A percentile compares a stretch with the other conserved stretches of the same genome.
These are phyloP conservation scores for Gnathonemus longibarbis DNA, from an alignment of 2,113 vertebrate species.

Conservation along the genomic window DNA sequence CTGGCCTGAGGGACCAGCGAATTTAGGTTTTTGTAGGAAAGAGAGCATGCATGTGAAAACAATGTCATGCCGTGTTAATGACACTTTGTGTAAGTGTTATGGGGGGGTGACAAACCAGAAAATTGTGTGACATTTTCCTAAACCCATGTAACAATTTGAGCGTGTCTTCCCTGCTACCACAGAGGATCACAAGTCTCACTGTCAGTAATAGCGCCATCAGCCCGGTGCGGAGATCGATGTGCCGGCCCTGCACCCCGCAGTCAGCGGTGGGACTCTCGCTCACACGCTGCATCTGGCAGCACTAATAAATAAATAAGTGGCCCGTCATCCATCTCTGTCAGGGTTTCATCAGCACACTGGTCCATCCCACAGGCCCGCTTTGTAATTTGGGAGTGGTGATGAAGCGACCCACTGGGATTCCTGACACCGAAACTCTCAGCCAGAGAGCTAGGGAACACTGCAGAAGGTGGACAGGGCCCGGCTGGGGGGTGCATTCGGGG, in stretches of 20 bases:
- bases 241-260: no score
- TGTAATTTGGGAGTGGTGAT: conserved; percentile 17
- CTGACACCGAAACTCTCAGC: conserved; percentile 9
- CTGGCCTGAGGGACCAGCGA: neutral
- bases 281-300: neutral
- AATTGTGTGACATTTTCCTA: neutral
- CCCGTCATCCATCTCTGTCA: conserved; percentile 13
- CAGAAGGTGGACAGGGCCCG: neutral
- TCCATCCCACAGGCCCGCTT: neutral
- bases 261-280: neutral
- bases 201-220: neutral
- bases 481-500: no score
- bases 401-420: neutral
- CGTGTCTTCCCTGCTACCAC: neutral
- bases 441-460: neutral
- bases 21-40: neutral
- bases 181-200: neutral
- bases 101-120: neutral
- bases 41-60: neutral
- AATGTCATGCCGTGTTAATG: neutral
- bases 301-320: conserved; percentile 19
- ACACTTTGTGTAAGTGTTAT: neutral
- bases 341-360: neutral
- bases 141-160: neutral
- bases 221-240: neutral